Base-by-base conservation (phyloP, 2,113 vertebrate genomes). In the Thermophis baileyi region DNA sequence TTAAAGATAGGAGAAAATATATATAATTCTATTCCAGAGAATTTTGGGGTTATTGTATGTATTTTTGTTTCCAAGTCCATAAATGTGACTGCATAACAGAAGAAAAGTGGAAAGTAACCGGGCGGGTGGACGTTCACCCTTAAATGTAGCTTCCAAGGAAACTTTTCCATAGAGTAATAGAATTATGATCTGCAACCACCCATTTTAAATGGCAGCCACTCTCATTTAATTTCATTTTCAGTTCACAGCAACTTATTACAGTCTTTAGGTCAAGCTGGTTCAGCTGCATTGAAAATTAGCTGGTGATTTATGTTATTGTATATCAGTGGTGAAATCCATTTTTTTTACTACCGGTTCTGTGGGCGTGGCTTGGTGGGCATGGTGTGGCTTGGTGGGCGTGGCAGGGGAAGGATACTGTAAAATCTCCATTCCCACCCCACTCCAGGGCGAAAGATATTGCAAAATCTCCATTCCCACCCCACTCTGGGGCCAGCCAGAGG, bases 231-330 rank as follows among this genome's bases (percentile, higher is more conserved):
- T 81, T 55, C 53, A 53, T 85, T 89, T 57, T 44, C 92, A 85
- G 88, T 93, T 85, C 92, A 93, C 51, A 93, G 53, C 88, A 93
- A 89, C 69, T 57, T 89, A 93, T 89, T 93, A 49, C 49, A 85
- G 57, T 60, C 57, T 93, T 53, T 47, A 93, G 85, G 92, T 40
- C n/a, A 20, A 89, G 11, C 44, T 25, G 50, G 27, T 16, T 51
- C 20, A 86, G 5, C 20, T 35, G 1, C 44, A 55, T 53, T 85
- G 92, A 89, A 90, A 89, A 85, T 85, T 89, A 35, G 51, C 9
- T 44, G 47, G 69, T 40, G 69, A 50, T 92, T 92, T 92, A 89
- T 53, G 49, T 92, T 85, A 89, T 92, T 89, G 85, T 92, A 88
- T 85, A 49, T 85, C 20, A 85, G 25, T n/a, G n/a, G n/a, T n/a